Base-by-base conservation (phyloP, 2,797 vertebrate species). In the Macropodus opercularis region DNA sequence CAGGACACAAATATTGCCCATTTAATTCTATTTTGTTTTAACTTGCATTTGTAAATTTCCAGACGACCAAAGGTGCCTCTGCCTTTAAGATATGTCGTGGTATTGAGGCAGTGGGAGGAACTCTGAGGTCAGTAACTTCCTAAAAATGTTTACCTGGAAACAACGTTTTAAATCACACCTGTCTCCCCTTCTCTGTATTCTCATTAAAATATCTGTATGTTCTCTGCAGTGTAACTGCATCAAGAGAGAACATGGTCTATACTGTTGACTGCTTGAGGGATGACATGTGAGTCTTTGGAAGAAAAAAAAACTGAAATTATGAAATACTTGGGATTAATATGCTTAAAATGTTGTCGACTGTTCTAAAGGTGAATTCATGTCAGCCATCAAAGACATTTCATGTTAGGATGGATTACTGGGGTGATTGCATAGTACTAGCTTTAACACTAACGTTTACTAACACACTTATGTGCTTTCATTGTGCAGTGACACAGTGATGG, bases 21-120 rank as follows among this genome's bases (percentile, higher is more conserved):
- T 29, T 29, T 29, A 9, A 29, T 29, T n/a, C n/a, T n/a, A n/a
- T n/a, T n/a, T n/a, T n/a, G n/a, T n/a, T 24, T 36, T 65, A 4
- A 63, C 19, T n/a, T 31, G 3, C 12, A 13, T 57, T 57, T 70
- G 3, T 40, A 7, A 6, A 23, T 62, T 59, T 74, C 14, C 77
- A 99, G 98, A 97, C 96, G 13, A 98, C 97, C 51, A 99, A 99
- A 90, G 98, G 98, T 86, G 96, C 94, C 1, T 99, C 98, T 2
- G 90, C 96, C 48, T 99, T 98, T 79, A 95, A 90, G 87, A 97
- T 99, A 82, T 96, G 94, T 52, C 95, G 93, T 38, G 95, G 96
- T 62, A 85, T 98, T 31, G 97, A 99, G 91, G 95, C 95, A 50
- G 93, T 98, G 59, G 98, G 97, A 58, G 96, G 95, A 58, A 94